Conservation (phyloP, 1,140 invertebrate species). For the Acyrthosiphon pisum region DNA sequence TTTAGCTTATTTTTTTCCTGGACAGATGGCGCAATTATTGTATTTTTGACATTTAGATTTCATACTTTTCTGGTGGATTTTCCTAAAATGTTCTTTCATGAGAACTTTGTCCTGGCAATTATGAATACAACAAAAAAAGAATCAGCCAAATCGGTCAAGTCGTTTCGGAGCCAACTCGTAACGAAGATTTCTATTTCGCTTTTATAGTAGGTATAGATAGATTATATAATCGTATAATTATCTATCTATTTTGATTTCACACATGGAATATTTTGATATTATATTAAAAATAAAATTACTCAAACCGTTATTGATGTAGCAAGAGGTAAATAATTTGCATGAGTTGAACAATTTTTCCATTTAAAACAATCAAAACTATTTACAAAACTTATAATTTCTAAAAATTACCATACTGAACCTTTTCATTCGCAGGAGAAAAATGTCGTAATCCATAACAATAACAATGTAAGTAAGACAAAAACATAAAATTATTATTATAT, state of each 20-base stretch:
- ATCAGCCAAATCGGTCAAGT: too few species aligned
- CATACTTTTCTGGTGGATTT: too few species aligned
- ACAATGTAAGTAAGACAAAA: neutral
- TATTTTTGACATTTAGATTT: too few species aligned
- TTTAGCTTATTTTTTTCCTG: too few species aligned
- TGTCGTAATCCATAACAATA: neutral
- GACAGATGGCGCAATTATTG: too few species aligned
- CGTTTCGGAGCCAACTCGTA: too few species aligned
- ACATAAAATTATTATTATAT: neutral
- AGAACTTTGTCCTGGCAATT: too few species aligned
- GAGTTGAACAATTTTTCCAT: neutral
- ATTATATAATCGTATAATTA: neutral
- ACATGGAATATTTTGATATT: neutral
- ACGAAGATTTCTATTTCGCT: too few species aligned
- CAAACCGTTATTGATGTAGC: neutral
- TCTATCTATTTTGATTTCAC: neutral
- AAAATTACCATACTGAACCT: neutral
- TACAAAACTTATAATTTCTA: neutral
- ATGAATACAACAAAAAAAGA: too few species aligned
- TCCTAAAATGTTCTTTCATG: too few species aligned
- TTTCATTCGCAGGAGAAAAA: neutral
- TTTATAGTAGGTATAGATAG: too few species aligned
- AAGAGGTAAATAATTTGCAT: neutral
- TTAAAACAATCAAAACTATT: neutral
- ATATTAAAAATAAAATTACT: neutral